phyloP scores from a whole-genome alignment of 92 coral and sea anemone genomes.

The Porites lobata region DNA sequence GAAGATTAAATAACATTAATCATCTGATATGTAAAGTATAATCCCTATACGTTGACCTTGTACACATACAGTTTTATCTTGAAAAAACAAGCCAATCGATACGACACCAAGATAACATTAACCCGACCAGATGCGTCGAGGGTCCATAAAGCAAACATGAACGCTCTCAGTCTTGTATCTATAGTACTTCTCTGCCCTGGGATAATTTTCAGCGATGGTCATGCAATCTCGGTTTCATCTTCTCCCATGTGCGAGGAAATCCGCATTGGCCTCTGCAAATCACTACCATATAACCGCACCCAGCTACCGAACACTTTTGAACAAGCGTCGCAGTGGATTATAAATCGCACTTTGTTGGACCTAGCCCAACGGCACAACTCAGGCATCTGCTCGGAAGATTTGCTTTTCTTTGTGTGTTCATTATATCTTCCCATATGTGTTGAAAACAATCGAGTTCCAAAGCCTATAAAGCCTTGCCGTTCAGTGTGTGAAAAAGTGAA shows the following conservation, averaged over 20 bases:
- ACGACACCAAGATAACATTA: not conserved
- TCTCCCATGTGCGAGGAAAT: conserved; percentile 32
- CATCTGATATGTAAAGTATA: not conserved
- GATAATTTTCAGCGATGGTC: not conserved
- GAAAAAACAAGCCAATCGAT: too few species aligned
- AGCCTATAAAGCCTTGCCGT: conserved; percentile 53
- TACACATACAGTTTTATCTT: too few species aligned
- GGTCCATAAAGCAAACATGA: conserved; percentile 6
- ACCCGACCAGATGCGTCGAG: not conserved
- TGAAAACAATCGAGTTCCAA: not conserved
- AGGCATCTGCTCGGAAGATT: conserved; percentile 53
- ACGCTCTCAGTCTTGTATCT: not conserved
- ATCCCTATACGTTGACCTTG: not conserved
- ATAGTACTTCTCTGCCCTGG: conserved; percentile 6
- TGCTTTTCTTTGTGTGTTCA: conserved; percentile 66
- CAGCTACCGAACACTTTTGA: conserved; percentile 55
- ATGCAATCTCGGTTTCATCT: not conserved
- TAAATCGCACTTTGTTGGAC: conserved; percentile 29
- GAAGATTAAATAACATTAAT: not conserved
- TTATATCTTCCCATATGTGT: conserved; percentile 67
- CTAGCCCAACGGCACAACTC: conserved; percentile 28
- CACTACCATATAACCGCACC: conserved; percentile 61
- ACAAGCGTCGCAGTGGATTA: conserved; percentile 23
- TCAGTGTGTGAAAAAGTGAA: conserved; percentile 67
- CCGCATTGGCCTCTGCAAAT: conserved; percentile 44